Conservation (phyloP, 2,797 vertebrate species). For the Ispidina picta region DNA sequence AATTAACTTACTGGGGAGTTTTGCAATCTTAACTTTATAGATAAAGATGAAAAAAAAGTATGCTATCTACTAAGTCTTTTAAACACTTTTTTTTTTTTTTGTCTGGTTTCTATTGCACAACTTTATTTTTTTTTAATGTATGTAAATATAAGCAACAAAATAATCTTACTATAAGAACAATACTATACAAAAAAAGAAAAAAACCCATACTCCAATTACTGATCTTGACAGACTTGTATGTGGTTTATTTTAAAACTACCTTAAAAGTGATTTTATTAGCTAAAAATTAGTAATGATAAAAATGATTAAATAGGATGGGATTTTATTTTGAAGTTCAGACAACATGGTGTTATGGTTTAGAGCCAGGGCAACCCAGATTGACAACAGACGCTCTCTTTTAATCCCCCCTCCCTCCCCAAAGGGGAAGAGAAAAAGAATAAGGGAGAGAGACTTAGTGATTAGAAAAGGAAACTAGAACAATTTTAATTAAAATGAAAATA, state of each 20-base stretch:
- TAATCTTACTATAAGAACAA: not conserved
- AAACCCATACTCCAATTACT: not conserved
- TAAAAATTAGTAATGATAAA: conserved; percentile 50
- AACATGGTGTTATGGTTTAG: not conserved
- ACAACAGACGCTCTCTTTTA: too few species aligned
- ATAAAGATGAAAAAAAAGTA: not conserved
- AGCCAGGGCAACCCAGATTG: too few species aligned
- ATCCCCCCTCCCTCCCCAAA: too few species aligned
- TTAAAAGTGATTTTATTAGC: conserved; percentile 48
- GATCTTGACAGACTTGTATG: not conserved
- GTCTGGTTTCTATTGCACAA: not conserved
- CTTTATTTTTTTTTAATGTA: not conserved
- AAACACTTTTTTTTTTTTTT: not conserved
- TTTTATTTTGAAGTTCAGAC: conserved; percentile 61
- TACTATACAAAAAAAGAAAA: not conserved
- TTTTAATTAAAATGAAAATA: too few species aligned
- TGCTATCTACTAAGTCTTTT: not conserved
- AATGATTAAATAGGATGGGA: conserved; percentile 29
- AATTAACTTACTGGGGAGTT: not conserved
- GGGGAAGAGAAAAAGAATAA: too few species aligned
- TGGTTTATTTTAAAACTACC: conserved; percentile 17
- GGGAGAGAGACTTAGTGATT: too few species aligned
- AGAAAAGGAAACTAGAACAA: too few species aligned
- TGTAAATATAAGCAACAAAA: not conserved
- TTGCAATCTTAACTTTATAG: not conserved